These are phyloP conservation scores for Drosophila prosaltans DNA, from an alignment of 1,140 invertebrate genomes.

Conservation along the genomic window DNA sequence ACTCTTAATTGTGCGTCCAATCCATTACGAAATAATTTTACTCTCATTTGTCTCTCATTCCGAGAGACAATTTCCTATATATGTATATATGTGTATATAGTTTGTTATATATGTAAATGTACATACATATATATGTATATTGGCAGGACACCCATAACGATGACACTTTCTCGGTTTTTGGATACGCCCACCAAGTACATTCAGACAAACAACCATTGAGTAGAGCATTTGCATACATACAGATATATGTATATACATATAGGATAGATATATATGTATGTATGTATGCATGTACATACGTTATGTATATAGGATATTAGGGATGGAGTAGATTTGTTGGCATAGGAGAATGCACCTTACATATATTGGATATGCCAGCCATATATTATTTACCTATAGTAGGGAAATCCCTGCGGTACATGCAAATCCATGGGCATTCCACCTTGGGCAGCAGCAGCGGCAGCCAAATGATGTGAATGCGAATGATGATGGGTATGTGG, in stretches of 20 bases:
- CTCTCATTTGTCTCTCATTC: background rate
- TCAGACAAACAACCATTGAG: no score
- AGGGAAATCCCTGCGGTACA: constrained; percentile 93
- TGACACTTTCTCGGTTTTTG: constrained; percentile 36
- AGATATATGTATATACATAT: background rate
- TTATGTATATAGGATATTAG: background rate
- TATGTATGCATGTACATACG: background rate
- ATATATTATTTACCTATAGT: constrained; percentile 88
- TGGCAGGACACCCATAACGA: constrained; percentile 55
- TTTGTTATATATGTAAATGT: background rate
- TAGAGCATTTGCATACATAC: background rate
- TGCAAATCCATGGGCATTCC: constrained; percentile 93
- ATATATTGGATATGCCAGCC: background rate
- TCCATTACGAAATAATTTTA: background rate
- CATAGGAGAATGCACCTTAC: constrained; percentile 25
- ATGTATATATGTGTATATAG: background rate
- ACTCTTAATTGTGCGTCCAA: background rate
- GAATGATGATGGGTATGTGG: constrained; percentile 75
- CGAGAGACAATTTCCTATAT: constrained; percentile 30
- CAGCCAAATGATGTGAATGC: constrained; percentile 80
- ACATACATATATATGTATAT: constrained; percentile 4
- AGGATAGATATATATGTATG: background rate
- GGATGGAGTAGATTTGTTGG: constrained; percentile 7
- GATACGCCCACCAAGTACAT: constrained; percentile 59
- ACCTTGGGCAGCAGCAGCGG: constrained; percentile 65